Evolutionary conservation across 2,888 invertebrate genomes (phyloP), one percentile per base, ranked within the genome.

Genomic region (Perithous albicinctus): DNA sequence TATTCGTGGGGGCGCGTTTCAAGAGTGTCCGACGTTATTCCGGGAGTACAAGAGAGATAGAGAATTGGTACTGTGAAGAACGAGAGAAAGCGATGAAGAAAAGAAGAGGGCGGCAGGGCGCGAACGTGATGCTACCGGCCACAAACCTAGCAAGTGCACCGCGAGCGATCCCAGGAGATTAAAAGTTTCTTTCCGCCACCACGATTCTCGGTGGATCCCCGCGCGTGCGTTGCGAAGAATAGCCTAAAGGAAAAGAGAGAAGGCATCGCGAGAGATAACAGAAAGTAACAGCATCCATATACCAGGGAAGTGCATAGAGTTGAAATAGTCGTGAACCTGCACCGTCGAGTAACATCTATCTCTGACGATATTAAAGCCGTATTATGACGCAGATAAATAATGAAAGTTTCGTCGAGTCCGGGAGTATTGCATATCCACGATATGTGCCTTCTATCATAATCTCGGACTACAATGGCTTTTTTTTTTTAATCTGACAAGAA

Each of bases 131-230:
- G 72, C 76, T 59, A 35, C 29, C 8, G 51, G 64, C 66, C 66
- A 66, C 70, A 80, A 70, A 41, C 63, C 64, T 46, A 38, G 76
- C 80, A 67, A 79, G 69, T 69, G 61, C 79, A 79, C 61, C 63
- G 54, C 41, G 54, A 74, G 63, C 74, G 51, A 79, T 74, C 63
- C 74, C 63, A 46, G 79, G 79, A 79, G 79, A 79, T 79, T 79
- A 79, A 79, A 79, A 79, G 79, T 79, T 79, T 79, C 79, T 79
- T 74, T 79, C 74, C 69, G 63, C 54, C 35, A 51, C 54, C 32
- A 54, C 63, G 54, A 79, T 32, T 51, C 63, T 56, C 69, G 46
- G 73, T 18, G 48, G 20, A 41, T 38, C 66, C 66, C 38, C 48
- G 67, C 23, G 48, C 32, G 48, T 15, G 54, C 41, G 54, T n/a